Percentiles rank a stretch among this genome's conserved stretches.
Conservation (phyloP, 2,888 invertebrate genomes). For the Automeris io region DNA sequence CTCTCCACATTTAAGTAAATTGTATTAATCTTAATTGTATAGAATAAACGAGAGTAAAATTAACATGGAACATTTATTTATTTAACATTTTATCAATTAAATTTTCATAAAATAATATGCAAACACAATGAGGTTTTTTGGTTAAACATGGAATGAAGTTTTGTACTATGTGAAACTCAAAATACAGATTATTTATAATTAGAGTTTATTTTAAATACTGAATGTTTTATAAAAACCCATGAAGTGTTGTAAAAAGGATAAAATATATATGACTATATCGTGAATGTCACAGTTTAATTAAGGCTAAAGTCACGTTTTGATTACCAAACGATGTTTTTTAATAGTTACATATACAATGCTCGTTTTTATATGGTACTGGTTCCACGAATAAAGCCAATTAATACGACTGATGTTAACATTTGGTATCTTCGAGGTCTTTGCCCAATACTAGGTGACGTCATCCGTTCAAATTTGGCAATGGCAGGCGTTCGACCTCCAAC, state of each 20-base stretch:
- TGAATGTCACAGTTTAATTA: too few species aligned
- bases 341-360: background rate
- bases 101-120: too few species aligned
- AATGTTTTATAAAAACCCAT: conserved; percentile 39
- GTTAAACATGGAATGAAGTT: too few species aligned
- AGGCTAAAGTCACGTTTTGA: conserved; percentile 15
- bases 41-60: too few species aligned
- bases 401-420: conserved; percentile 15
- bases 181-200: background rate
- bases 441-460: conserved; percentile 40
- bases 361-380: background rate
- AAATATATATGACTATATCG: conserved; percentile 43
- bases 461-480: conserved; percentile 60
- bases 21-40: too few species aligned
- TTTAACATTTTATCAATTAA: too few species aligned
- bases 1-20: too few species aligned
- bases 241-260: conserved; percentile 33
- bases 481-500: conserved; percentile 55
- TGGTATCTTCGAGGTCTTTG: conserved; percentile 9
- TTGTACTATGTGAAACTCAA: too few species aligned
- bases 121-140: too few species aligned
- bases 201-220: conserved; percentile 37
- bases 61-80: too few species aligned
- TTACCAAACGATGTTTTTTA: background rate
- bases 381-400: background rate